phyloP scores from a whole-genome alignment of 2,797 vertebrate genomes.

The Zenarchopterus dispar region DNA sequence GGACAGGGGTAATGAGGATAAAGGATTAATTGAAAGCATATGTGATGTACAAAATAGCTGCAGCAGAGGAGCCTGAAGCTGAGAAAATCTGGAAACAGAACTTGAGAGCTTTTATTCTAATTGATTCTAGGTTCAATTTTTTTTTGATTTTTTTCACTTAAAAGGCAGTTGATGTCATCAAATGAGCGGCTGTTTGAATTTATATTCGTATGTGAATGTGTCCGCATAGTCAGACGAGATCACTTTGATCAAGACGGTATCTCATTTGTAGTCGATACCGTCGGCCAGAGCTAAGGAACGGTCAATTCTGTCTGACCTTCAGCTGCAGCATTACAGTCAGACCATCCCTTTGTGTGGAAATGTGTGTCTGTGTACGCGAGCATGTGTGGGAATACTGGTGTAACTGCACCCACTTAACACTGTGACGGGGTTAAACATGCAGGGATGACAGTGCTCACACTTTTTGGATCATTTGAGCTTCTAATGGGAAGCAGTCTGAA shows the following conservation, averaged over 20 bases:
- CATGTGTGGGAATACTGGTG: conserved; percentile 19
- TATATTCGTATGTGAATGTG: conserved; percentile 20
- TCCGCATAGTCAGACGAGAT: conserved; percentile 31
- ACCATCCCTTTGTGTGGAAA: conserved; percentile 16
- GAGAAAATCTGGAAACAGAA: conserved; percentile 50
- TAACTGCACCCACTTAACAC: conserved; percentile 28
- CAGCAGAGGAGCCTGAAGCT: conserved; percentile 54
- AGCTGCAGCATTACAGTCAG: conserved; percentile 65
- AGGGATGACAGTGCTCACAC: conserved; percentile 14
- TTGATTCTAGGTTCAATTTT: conserved; percentile 33
- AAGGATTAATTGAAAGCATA: conserved; percentile 84
- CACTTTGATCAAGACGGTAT: conserved; percentile 68
- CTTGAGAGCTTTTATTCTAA: conserved; percentile 68
- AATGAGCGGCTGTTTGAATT: conserved; percentile 18
- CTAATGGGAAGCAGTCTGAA: conserved; percentile 15
- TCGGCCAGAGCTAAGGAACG: conserved; percentile 56
- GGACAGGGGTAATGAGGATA: conserved; percentile 64
- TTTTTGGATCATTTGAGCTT: conserved; percentile 15
- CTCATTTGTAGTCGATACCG: conserved; percentile 78
- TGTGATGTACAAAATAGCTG: conserved; percentile 67
- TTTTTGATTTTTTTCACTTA: conserved; percentile 23
- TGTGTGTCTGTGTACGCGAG: conserved; percentile 13
- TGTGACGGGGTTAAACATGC: conserved; percentile 11
- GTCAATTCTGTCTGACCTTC: conserved; percentile 85
- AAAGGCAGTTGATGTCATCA: conserved; percentile 52